Conservation (phyloP, 2,797 vertebrate genomes). For the Sitta carolinensis region DNA sequence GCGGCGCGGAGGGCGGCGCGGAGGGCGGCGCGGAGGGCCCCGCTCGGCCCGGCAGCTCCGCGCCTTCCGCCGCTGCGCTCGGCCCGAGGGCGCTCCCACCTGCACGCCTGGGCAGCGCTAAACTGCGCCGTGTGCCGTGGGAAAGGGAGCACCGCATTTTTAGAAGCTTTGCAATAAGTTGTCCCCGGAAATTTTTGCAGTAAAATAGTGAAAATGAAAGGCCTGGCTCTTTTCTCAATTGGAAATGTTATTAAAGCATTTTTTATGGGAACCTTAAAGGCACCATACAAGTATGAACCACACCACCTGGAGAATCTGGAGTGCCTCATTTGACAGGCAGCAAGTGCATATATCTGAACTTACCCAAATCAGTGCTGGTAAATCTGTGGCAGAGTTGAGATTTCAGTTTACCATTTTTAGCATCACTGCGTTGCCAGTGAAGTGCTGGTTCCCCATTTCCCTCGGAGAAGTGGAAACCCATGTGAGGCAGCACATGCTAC, state of each 20-base stretch:
- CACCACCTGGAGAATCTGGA: no score
- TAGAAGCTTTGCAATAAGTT: not conserved
- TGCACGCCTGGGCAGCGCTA: not conserved
- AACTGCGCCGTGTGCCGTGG: not conserved
- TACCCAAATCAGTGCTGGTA: not conserved
- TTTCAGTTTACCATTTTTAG: not conserved
- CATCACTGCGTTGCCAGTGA: accelerated
- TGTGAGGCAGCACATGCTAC: accelerated
- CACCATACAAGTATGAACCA: accelerated
- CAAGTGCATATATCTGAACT: no score
- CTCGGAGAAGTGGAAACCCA: not conserved
- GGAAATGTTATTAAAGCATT: accelerated
- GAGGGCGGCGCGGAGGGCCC: no score
- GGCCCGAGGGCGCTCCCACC: no score
- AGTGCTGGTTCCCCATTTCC: not conserved
- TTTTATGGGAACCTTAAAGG: not conserved
- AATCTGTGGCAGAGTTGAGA: accelerated
- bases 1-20: no score
- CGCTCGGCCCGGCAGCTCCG: no score
- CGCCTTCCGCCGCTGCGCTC: no score
- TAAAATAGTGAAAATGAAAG: not conserved
- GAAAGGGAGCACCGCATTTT: accelerated
- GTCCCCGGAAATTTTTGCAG: not conserved
- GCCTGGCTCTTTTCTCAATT: not conserved
- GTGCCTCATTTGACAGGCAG: not conserved